Conservation (phyloP, 2,797 vertebrate genomes). For the Poeciliopsis infans region DNA sequence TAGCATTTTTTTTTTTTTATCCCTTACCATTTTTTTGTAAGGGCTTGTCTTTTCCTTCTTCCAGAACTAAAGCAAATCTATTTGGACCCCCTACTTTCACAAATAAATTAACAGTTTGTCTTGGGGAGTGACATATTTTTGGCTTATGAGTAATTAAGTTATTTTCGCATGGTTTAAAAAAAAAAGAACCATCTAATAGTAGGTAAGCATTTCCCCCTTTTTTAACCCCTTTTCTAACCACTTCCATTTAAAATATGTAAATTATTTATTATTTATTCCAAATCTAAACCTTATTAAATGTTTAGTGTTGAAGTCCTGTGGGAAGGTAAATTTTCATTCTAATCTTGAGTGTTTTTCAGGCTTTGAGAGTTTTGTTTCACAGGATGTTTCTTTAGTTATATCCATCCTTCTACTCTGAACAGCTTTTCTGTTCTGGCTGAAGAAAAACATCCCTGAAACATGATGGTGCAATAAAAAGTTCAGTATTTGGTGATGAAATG, state of each 20-base stretch:
- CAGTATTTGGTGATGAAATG: not conserved
- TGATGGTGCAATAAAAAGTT: not conserved
- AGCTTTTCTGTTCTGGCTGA: not conserved
- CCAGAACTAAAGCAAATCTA: not conserved
- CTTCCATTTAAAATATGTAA: not conserved
- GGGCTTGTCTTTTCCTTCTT: not conserved
- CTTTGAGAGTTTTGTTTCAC: not conserved
- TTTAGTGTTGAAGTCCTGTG: not conserved
- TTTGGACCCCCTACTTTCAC: not conserved
- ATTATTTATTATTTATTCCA: not conserved
- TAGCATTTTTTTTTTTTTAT: not conserved
- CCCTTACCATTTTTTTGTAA: not conserved
- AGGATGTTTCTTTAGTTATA: not conserved
- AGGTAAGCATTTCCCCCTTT: not conserved
- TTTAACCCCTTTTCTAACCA: not conserved
- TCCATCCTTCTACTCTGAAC: not conserved
- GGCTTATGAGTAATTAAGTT: not conserved
- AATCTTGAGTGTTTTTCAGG: not conserved
- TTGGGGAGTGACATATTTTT: not conserved
- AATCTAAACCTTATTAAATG: not conserved
- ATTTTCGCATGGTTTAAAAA: no score
- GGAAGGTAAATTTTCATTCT: not conserved
- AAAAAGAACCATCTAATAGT: no score
- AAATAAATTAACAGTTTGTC: not conserved
- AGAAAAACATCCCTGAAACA: not conserved